These are phyloP conservation scores for Dusona sp. DNA, from an alignment of 2,888 invertebrate species.

Conservation along the genomic window DNA sequence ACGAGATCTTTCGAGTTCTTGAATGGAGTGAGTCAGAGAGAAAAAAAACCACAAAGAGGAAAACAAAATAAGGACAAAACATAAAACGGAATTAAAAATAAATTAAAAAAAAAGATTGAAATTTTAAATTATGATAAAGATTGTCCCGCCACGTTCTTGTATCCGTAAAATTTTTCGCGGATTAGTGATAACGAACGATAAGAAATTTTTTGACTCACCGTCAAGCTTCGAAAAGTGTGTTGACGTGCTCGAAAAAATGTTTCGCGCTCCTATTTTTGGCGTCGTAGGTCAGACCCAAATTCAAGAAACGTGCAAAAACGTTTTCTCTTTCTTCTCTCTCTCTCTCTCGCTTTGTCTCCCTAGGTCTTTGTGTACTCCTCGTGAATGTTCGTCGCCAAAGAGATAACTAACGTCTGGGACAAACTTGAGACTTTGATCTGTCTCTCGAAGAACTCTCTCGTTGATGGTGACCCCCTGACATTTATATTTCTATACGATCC, in stretches of 20 bases:
- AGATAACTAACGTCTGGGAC: constrained; percentile 66
- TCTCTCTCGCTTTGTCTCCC: constrained; percentile 11
- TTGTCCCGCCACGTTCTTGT: not conserved
- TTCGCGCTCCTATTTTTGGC: constrained; percentile 7
- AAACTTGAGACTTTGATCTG: constrained; percentile 67
- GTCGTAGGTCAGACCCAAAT: constrained; percentile 29
- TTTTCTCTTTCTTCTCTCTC: not conserved
- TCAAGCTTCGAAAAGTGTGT: not conserved
- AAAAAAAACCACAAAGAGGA: not conserved
- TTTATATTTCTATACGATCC: not conserved
- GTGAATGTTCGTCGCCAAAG: constrained; percentile 25
- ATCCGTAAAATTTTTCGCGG: constrained; percentile 1
- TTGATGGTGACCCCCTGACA: not conserved
- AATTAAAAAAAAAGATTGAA: not conserved
- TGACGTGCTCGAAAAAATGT: constrained; percentile 1
- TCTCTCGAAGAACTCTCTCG: constrained; percentile 4
- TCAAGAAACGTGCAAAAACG: not conserved
- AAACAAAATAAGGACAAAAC: not conserved
- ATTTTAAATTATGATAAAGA: not conserved
- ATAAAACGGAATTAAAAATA: not conserved
- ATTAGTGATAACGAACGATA: constrained; percentile 52
- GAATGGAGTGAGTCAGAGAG: constrained; percentile 32
- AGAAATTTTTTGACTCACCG: not conserved
- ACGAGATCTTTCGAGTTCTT: constrained; percentile 19
- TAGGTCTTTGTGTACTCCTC: not conserved